Evolutionary conservation across 1,140 invertebrate species (phyloP), one percentile per base, ranked within the genome.

Genomic region (Drosophila dunni): DNA sequence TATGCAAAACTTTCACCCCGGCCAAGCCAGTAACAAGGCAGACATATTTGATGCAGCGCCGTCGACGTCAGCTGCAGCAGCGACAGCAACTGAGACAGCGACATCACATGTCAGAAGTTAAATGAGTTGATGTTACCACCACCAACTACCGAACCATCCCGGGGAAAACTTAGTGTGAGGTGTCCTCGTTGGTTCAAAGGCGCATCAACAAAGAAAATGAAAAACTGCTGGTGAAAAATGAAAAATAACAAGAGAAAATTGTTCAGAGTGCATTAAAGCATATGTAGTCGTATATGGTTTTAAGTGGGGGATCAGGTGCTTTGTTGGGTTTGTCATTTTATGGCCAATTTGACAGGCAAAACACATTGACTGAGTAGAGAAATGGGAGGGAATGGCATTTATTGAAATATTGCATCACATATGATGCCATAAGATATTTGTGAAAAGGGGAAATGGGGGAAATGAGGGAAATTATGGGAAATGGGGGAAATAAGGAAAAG

Each of bases 1-100:
- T 83, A 83, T 83, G 80, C 80, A 79, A 83, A 83, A 83, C 76
- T 83, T 83, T 79, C 80, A 81, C 79, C 74, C 73, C 64, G 63
- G 63, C 79, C 73, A 79, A 63, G 11, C 73, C 70, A 74, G 58
- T 79, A 79, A 79, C 80, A 76, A 72, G 75, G 75, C 71, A 75
- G 53, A 67, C 65, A 67, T 67, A 67, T 67, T 67, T 67, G 65
- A 67, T 58, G 65, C 54, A 58, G 54, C 65, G 53, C 33, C 5
- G 38, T 17, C 17, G 3, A 24, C 56, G 73, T 46, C 71, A 65
- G 62, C 58, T 60, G 42, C 72, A 66, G 62, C 33, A 8, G n/a
- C 13, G 6, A 15, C 20, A 29, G 13, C 15, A 11, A 29, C 45
- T 6, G 15, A 36, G 29, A 34, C 62, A 54, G 64, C 33, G 46